phyloP scores from a whole-genome alignment of 2,113 vertebrate genomes.

The Platichthys flesus region DNA sequence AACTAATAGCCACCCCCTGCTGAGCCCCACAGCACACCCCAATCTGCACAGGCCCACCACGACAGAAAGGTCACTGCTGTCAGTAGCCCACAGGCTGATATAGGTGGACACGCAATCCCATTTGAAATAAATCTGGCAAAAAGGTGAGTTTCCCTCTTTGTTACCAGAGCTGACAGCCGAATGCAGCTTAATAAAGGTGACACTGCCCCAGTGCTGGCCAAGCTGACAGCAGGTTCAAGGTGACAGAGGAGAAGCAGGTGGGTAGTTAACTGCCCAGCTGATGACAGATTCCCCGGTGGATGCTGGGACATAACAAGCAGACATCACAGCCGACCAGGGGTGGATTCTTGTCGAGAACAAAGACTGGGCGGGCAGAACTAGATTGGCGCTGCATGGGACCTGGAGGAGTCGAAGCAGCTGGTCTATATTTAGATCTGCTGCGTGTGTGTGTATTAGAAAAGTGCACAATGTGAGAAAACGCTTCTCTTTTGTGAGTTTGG shows the following conservation, averaged over 20 bases:
- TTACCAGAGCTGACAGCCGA: constrained; percentile 47
- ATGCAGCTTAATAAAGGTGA: constrained; percentile 55
- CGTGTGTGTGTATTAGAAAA: constrained; percentile 12
- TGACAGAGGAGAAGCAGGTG: constrained; percentile 50
- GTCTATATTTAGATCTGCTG: constrained; percentile 69
- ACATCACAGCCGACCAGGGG: constrained; percentile 17
- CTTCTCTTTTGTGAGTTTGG: constrained; percentile 4
- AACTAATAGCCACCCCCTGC: constrained; percentile 35
- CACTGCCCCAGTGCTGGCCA: constrained; percentile 38
- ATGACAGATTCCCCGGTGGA: constrained; percentile 65
- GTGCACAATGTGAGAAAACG: constrained; percentile 8
- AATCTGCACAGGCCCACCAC: constrained; percentile 41
- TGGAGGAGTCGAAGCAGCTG: constrained; percentile 57
- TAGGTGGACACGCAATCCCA: constrained; percentile 47
- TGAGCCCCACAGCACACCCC: constrained; percentile 46
- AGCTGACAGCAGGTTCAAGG: constrained; percentile 72
- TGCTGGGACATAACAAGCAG: constrained; percentile 43
- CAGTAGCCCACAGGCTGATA: constrained; percentile 37
- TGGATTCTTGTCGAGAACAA: constrained; percentile 48
- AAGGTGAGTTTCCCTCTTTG: constrained; percentile 44
- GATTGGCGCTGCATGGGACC: constrained; percentile 43
- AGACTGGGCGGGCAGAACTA: constrained; percentile 23
- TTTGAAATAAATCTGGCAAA: constrained; percentile 41
- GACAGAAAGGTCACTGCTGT: constrained; percentile 65
- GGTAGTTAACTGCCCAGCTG: constrained; percentile 67